Evolutionary conservation across 2,888 invertebrate species (phyloP).

Genomic region (Trachelus stipa): DNA sequence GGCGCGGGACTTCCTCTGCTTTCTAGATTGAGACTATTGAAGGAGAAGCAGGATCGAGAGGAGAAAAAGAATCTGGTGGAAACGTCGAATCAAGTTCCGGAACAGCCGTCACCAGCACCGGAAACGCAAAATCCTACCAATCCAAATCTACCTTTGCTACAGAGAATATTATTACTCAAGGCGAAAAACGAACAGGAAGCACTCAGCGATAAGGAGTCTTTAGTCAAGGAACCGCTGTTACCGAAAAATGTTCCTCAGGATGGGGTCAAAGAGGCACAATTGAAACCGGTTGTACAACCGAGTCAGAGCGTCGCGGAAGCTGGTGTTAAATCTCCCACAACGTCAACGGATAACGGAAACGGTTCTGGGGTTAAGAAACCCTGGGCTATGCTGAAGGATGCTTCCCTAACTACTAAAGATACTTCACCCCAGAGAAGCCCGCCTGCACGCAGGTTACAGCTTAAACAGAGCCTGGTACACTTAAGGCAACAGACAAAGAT

Average conservation of each 20-base stretch:
- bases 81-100: conserved; percentile 37
- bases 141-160: conserved; percentile 74
- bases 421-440: conserved; percentile 47
- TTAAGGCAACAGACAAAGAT: conserved; percentile 70
- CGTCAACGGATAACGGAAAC: conserved; percentile 39
- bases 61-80: conserved; percentile 57
- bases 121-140: conserved; percentile 41
- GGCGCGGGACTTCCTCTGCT: conserved; percentile 87
- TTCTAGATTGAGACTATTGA: conserved; percentile 81
- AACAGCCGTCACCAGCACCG: conserved; percentile 32
- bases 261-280: conserved; percentile 25
- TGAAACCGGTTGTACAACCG: conserved; percentile 29
- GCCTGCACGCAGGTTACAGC: conserved; percentile 39
- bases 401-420: conserved; percentile 61
- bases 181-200: conserved; percentile 77
- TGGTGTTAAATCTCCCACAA: conserved; percentile 19
- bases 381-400: conserved; percentile 84
- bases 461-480: conserved; percentile 54
- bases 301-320: conserved; percentile 4
- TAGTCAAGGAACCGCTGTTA: conserved; percentile 53
- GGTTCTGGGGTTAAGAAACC: conserved; percentile 72
- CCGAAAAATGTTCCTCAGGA: conserved; percentile 35
- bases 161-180: conserved; percentile 80
- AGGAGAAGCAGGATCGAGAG: conserved; percentile 82
- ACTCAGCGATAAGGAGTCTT: conserved; percentile 43